Evolutionary conservation across 2,113 vertebrate genomes (phyloP).

Genomic region (Dermatemys mawii): DNA sequence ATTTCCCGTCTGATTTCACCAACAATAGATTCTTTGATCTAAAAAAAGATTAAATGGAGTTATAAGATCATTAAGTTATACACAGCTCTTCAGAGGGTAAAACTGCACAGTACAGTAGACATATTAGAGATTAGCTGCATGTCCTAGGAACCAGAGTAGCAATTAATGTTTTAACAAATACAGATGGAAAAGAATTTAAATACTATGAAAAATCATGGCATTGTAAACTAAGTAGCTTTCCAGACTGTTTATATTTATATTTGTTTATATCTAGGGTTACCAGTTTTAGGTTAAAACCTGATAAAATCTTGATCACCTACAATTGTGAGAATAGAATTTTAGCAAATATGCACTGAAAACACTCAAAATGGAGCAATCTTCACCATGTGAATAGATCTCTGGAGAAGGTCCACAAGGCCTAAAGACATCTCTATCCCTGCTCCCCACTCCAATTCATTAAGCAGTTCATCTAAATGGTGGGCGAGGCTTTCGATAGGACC

Average conservation of each 20-base stretch:
- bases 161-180: not conserved
- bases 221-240: conserved; percentile 4
- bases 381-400: not conserved
- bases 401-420: not conserved
- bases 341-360: not conserved
- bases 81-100: not conserved
- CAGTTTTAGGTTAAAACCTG: not conserved
- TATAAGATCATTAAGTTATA: conserved; percentile 31
- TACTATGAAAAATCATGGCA: not conserved
- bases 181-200: not conserved
- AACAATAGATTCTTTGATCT: conserved; percentile 93
- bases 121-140: not conserved
- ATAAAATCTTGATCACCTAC: not conserved
- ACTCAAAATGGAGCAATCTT: not conserved
- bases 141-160: not conserved
- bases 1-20: conserved; percentile 94
- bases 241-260: not conserved
- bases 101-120: conserved; percentile 22
- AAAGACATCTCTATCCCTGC: not conserved
- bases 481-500: not conserved
- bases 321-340: conserved; percentile 4
- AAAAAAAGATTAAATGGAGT: conserved; percentile 46
- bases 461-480: not conserved
- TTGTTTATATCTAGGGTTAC: not conserved
- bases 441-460: not conserved